Conservation (phyloP, 1,140 invertebrate genomes). For the Apis cerana region DNA sequence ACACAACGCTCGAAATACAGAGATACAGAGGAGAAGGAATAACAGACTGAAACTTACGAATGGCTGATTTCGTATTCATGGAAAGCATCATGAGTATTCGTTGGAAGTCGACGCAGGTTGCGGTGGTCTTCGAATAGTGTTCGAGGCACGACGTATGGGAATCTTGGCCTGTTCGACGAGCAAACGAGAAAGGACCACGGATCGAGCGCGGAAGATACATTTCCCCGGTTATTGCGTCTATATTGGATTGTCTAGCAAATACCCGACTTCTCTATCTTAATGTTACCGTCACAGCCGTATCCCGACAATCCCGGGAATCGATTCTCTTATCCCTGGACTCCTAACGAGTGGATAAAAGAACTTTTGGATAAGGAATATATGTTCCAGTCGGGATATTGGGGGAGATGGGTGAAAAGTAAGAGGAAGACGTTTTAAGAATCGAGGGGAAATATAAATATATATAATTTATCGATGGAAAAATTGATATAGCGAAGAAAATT, state of each 20-base stretch:
- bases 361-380: no score
- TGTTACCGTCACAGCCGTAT: conserved; percentile 27
- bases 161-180: conserved; percentile 25
- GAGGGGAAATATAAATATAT: no score
- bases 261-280: conserved; percentile 43
- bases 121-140: background rate
- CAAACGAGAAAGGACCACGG: conserved; percentile 21
- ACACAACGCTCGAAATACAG: no score
- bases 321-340: background rate
- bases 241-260: conserved; percentile 52
- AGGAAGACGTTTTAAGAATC: no score
- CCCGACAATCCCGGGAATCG: conserved; percentile 11
- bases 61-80: conserved; percentile 69
- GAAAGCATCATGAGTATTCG: conserved; percentile 61
- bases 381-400: no score
- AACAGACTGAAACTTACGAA: conserved; percentile 57
- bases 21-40: conserved; percentile 16
- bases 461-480: no score
- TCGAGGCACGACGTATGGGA: conserved; percentile 8
- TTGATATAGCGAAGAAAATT: no score
- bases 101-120: conserved; percentile 49
- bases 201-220: conserved; percentile 50
- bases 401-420: no score
- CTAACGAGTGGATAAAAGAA: background rate
- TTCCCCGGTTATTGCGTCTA: conserved; percentile 48